Percentiles rank a stretch among this genome's conserved stretches.
Evolutionary conservation across 2,888 invertebrate genomes (phyloP).

Genomic region (Chouioia cunea): DNA sequence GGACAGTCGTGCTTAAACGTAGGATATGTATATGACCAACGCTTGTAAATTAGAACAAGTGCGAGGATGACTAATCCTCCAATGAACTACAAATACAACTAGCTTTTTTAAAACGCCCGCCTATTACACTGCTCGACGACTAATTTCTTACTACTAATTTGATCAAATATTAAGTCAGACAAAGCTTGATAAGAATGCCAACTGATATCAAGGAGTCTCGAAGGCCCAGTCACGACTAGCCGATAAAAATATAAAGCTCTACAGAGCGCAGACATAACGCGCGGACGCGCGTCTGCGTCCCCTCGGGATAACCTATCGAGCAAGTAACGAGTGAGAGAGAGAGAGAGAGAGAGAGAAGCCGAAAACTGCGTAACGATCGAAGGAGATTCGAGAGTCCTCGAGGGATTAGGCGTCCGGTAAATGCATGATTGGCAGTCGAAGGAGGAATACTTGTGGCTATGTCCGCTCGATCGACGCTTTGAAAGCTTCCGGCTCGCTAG

Average conservation of each 20-base stretch:
- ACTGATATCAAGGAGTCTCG: not conserved
- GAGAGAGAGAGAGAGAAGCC: slow-evolving; percentile 23
- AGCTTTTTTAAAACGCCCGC: too few relatives aligned
- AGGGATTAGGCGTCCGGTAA: slow-evolving; percentile 63
- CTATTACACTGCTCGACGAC: too few relatives aligned
- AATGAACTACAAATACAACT: too few relatives aligned
- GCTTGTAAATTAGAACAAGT: too few relatives aligned
- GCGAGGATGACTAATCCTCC: too few relatives aligned
- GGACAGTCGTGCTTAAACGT: too few relatives aligned
- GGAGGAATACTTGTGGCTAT: slow-evolving; percentile 61
- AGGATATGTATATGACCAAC: too few relatives aligned
- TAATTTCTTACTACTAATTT: too few relatives aligned
- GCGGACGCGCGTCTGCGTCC: not conserved
- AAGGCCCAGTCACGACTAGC: slow-evolving; percentile 15
- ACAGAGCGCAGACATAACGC: slow-evolving; percentile 7
- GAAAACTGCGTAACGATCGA: slow-evolving; percentile 33
- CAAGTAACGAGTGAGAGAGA: slow-evolving; percentile 27
- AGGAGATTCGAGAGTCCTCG: slow-evolving; percentile 56
- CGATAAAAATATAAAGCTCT: slow-evolving; percentile 2
- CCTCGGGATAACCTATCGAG: not conserved
- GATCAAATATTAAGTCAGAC: too few relatives aligned
- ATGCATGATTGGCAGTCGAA: slow-evolving; percentile 64
- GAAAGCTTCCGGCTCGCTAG: slow-evolving; percentile 1
- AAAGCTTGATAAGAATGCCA: too few relatives aligned
- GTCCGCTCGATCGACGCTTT: slow-evolving; percentile 21